These are phyloP conservation scores for Athene cunicularia DNA, from an alignment of 2,113 vertebrate species.

Conservation along the genomic window DNA sequence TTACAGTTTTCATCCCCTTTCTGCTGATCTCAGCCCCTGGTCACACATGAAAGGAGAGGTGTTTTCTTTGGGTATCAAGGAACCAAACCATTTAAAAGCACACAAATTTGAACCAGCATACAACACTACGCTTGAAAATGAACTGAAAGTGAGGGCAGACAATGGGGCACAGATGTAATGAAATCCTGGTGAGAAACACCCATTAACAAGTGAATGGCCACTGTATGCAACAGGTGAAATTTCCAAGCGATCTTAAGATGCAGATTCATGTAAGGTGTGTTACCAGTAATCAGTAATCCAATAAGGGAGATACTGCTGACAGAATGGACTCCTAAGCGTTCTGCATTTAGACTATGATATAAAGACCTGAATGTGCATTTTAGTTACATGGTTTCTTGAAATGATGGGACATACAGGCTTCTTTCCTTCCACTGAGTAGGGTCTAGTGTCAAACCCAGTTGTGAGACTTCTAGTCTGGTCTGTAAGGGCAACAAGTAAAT, in stretches of 20 bases:
- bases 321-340: not conserved
- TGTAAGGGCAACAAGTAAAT: constrained; percentile 2
- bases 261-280: not conserved
- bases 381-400: constrained; percentile 20
- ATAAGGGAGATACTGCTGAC: constrained; percentile 21
- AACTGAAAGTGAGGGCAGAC: constrained; percentile 37
- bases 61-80: not conserved
- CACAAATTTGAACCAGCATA: not conserved
- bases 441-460: constrained; percentile 59
- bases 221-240: constrained; percentile 47
- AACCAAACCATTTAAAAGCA: constrained; percentile 11
- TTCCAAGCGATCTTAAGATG: constrained; percentile 34
- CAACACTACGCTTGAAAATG: constrained; percentile 32
- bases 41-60: constrained; percentile 20
- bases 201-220: constrained; percentile 47
- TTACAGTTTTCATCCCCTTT: not conserved
- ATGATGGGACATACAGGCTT: constrained; percentile 39
- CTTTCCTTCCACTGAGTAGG: constrained; percentile 48
- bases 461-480: constrained; percentile 42
- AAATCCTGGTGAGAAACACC: constrained; percentile 65
- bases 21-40: not conserved
- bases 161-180: constrained; percentile 32
- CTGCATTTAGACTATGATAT: constrained; percentile 33
- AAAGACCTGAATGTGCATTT: constrained; percentile 55
- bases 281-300: constrained; percentile 25